Evolutionary conservation across 2,797 vertebrate species (phyloP).

Genomic region (Natrix natrix): DNA sequence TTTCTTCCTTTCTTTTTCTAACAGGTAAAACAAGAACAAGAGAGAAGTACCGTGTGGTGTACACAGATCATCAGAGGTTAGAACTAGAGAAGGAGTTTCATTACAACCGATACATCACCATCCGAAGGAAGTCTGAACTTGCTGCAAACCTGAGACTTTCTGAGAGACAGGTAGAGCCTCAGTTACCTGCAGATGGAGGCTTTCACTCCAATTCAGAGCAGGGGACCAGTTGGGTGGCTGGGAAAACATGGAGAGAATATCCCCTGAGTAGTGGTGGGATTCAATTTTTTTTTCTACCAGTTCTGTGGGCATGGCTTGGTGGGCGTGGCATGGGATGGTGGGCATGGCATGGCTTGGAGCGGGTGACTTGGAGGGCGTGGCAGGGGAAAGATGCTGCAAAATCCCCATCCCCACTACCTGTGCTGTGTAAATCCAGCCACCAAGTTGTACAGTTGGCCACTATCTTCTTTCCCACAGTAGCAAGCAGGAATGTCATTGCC

Average conservation of each 20-base stretch:
- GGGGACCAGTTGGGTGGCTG: not conserved
- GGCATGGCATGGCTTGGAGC: too few relatives aligned
- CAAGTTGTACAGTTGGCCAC: too few relatives aligned
- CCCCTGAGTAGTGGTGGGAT: not conserved
- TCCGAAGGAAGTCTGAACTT: constrained; percentile 93
- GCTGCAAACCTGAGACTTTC: constrained; percentile 93
- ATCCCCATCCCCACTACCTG: too few relatives aligned
- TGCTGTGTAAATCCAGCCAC: too few relatives aligned
- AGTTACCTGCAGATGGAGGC: not conserved
- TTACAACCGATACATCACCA: constrained; percentile 97
- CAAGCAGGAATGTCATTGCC: too few relatives aligned
- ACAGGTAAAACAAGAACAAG: constrained; percentile 97
- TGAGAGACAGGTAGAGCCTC: constrained; percentile 91
- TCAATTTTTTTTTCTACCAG: too few relatives aligned
- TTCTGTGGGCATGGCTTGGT: too few relatives aligned
- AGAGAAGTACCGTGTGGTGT: constrained; percentile 97
- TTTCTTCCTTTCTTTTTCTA: constrained; percentile 48
- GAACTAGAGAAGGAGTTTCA: constrained; percentile 99
- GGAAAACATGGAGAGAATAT: not conserved
- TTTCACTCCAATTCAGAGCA: constrained; percentile 12
- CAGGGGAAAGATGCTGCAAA: too few relatives aligned
- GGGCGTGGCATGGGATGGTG: too few relatives aligned
- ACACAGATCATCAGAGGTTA: constrained; percentile 96
- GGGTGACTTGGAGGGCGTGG: too few relatives aligned
- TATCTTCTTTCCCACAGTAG: too few relatives aligned